Evolutionary conservation across 1,140 invertebrate species (phyloP).

Genomic region (Leptinotarsa lineolata): DNA sequence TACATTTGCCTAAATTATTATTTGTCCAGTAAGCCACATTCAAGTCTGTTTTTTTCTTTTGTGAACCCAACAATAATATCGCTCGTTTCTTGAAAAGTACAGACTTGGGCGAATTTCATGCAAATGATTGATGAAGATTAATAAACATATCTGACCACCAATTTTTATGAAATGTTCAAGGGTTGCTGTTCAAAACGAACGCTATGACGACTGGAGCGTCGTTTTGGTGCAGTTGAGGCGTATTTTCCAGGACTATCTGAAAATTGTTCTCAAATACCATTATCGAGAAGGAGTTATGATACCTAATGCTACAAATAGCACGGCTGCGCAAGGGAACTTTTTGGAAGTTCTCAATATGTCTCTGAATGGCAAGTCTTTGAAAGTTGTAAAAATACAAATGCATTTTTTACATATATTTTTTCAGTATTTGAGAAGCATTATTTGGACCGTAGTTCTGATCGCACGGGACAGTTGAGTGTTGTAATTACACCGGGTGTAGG

Average conservation of each 20-base stretch:
- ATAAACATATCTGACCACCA: too few relatives aligned
- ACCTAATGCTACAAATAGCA: conserved; percentile 88
- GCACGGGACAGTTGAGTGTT: conserved; percentile 96
- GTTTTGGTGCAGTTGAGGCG: conserved; percentile 83
- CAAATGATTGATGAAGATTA: too few relatives aligned
- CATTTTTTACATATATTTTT: conserved; percentile 45
- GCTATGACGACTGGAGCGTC: conserved; percentile 96
- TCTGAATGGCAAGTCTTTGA: conserved; percentile 77
- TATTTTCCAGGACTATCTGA: conserved; percentile 90
- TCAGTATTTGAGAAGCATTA: conserved; percentile 98
- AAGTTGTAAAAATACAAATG: not conserved
- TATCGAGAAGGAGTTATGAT: conserved; percentile 71
- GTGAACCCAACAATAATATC: too few relatives aligned
- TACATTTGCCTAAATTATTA: too few relatives aligned
- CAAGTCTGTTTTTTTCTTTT: too few relatives aligned
- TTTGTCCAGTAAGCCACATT: too few relatives aligned
- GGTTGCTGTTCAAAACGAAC: conserved; percentile 96
- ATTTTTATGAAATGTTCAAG: conserved; percentile 57
- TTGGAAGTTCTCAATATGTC: conserved; percentile 98
- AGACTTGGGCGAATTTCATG: too few relatives aligned
- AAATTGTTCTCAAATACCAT: conserved; percentile 87
- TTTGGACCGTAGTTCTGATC: conserved; percentile 94
- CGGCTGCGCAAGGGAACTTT: conserved; percentile 96
- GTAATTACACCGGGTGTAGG: conserved; percentile 98
- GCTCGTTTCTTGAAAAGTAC: too few relatives aligned